These are phyloP conservation scores for Remorina albescens DNA, from an alignment of 2,797 vertebrate genomes.

Conservation along the genomic window DNA sequence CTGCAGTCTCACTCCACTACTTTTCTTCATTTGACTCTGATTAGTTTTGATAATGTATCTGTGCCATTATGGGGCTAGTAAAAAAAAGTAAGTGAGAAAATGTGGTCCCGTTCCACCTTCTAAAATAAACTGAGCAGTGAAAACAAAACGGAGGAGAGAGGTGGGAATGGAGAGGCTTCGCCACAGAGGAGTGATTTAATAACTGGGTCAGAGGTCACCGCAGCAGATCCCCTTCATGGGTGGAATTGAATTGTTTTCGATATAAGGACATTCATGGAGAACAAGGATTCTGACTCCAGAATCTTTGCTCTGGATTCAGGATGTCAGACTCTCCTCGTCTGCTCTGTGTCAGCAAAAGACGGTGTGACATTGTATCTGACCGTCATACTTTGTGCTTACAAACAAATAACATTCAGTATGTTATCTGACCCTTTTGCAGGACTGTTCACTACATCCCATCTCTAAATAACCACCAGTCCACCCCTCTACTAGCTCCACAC, in stretches of 20 bases:
- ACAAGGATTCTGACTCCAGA: no score
- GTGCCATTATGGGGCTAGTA: constrained; percentile 86
- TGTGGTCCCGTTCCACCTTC: constrained; percentile 66
- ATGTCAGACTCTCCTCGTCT: constrained; percentile 8
- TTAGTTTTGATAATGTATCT: constrained; percentile 93
- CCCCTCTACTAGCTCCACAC: constrained; percentile 30
- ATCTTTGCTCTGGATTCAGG: background rate
- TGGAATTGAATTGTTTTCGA: constrained; percentile 38
- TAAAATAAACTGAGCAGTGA: constrained; percentile 72
- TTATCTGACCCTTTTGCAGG: constrained; percentile 18
- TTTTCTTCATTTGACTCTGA: constrained; percentile 94
- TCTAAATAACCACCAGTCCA: constrained; percentile 26
- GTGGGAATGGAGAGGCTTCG: background rate
- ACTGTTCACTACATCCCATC: constrained; percentile 14
- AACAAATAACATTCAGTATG: constrained; percentile 6
- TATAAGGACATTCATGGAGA: constrained; percentile 21
- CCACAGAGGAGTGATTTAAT: constrained; percentile 19
- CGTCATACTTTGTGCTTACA: background rate
- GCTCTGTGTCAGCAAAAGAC: background rate
- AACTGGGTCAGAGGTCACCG: constrained; percentile 15
- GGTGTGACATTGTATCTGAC: background rate
- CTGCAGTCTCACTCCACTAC: constrained; percentile 89
- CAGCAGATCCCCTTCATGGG: background rate
- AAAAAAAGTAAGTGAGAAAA: constrained; percentile 71
- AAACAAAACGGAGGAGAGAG: background rate